These are phyloP conservation scores for Diplodus sargus DNA, from an alignment of 2,797 vertebrate genomes.

Conservation along the genomic window DNA sequence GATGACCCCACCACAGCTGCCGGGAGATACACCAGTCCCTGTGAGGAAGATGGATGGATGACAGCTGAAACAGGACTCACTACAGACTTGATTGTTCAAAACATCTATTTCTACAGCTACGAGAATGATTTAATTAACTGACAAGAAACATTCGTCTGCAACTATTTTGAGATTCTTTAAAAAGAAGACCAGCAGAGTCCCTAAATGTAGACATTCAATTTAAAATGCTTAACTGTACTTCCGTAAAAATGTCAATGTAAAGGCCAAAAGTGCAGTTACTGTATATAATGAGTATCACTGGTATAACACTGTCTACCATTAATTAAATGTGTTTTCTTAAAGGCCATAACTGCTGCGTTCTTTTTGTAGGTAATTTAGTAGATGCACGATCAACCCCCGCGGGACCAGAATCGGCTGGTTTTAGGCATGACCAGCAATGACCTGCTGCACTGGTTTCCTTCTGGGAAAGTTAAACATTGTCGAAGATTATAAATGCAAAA, in stretches of 20 bases:
- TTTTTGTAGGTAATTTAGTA: too few relatives aligned
- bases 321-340: neutral
- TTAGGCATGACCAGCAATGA: too few relatives aligned
- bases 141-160: constrained; percentile 1
- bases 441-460: too few relatives aligned
- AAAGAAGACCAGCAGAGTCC: neutral
- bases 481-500: too few relatives aligned
- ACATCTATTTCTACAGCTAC: neutral
- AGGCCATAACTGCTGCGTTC: neutral
- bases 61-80: constrained; percentile 4
- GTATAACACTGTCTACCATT: neutral
- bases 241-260: neutral
- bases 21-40: constrained; percentile 97
- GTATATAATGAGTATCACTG: neutral
- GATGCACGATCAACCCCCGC: too few relatives aligned
- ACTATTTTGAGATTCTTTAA: neutral
- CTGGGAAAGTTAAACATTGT: too few relatives aligned
- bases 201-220: neutral
- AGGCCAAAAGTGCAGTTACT: neutral
- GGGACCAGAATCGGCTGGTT: too few relatives aligned
- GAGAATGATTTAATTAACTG: neutral
- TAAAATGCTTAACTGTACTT: neutral
- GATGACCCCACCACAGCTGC: constrained; percentile 97
- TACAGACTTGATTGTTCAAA: constrained; percentile 6
- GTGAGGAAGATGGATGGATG: constrained; percentile 8